These are phyloP conservation scores for Palythoa grandiflora DNA, from an alignment of 92 coral and sea anemone genomes.

Conservation along the genomic window DNA sequence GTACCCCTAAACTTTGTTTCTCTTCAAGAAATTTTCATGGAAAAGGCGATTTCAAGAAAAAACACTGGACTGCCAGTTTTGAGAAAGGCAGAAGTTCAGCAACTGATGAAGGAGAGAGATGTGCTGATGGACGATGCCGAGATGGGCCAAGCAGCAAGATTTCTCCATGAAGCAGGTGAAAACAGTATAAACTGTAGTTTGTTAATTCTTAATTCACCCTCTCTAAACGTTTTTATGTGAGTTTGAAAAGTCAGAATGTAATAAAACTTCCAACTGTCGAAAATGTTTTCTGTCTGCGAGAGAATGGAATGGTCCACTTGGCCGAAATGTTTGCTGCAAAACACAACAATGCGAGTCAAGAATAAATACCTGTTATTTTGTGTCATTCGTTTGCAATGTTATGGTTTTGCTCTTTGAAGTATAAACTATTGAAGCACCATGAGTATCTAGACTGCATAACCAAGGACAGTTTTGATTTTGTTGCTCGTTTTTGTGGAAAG, in stretches of 20 bases:
- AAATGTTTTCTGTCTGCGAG: too few species aligned
- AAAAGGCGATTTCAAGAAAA: slow-evolving; percentile 20
- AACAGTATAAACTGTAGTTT: neutral
- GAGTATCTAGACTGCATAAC: too few species aligned
- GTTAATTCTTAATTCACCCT: neutral
- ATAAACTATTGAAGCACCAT: too few species aligned
- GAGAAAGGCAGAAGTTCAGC: slow-evolving; percentile 59
- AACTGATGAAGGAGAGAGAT: slow-evolving; percentile 76
- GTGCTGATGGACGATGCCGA: slow-evolving; percentile 76
- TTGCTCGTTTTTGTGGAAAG: too few species aligned
- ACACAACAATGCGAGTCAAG: neutral
- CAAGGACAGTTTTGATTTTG: too few species aligned
- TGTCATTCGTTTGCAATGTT: neutral
- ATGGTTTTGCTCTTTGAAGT: neutral
- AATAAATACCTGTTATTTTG: neutral
- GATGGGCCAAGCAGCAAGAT: slow-evolving; percentile 89
- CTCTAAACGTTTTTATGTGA: neutral
- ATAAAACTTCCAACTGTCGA: too few species aligned
- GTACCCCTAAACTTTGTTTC: slow-evolving; percentile 85
- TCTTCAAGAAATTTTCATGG: slow-evolving; percentile 73
- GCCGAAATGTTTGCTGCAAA: neutral
- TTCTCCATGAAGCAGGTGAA: slow-evolving; percentile 87
- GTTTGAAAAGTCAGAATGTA: neutral
- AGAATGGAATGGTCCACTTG: neutral
- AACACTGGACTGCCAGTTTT: slow-evolving; percentile 59